These are phyloP conservation scores for Alosa alosa DNA, from an alignment of 2,113 vertebrate species.

Conservation along the genomic window DNA sequence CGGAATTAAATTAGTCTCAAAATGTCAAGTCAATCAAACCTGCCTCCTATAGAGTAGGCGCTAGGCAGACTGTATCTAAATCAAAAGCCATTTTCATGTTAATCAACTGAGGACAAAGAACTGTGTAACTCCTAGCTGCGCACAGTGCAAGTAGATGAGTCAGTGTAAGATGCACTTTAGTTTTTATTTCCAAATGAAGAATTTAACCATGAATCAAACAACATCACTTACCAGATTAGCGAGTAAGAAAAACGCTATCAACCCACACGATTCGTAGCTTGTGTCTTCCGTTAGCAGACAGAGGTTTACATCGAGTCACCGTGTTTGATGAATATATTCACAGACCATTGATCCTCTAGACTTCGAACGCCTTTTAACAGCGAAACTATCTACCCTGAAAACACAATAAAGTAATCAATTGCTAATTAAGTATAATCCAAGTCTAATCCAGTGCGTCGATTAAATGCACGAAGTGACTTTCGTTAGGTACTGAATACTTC, in stretches of 20 bases:
- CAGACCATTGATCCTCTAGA: background rate
- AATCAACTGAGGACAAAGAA: conserved; percentile 9
- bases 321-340: background rate
- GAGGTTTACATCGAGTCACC: background rate
- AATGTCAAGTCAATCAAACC: conserved; percentile 34
- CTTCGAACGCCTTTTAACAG: background rate
- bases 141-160: background rate
- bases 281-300: background rate
- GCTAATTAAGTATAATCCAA: background rate
- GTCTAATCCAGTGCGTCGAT: background rate
- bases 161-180: background rate
- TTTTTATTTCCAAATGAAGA: background rate
- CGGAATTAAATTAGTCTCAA: conserved; percentile 37
- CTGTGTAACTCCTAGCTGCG: background rate
- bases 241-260: background rate
- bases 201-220: background rate
- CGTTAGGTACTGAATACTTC: background rate
- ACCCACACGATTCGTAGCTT: background rate
- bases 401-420: background rate
- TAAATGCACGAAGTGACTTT: background rate
- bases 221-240: background rate
- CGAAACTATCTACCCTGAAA: background rate
- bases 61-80: background rate
- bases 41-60: background rate
- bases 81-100: conserved; percentile 10